A percentile compares a stretch with the other conserved stretches of the same genome.
phyloP scores from a whole-genome alignment of 2,113 vertebrate species.

The Suncus etruscus region DNA sequence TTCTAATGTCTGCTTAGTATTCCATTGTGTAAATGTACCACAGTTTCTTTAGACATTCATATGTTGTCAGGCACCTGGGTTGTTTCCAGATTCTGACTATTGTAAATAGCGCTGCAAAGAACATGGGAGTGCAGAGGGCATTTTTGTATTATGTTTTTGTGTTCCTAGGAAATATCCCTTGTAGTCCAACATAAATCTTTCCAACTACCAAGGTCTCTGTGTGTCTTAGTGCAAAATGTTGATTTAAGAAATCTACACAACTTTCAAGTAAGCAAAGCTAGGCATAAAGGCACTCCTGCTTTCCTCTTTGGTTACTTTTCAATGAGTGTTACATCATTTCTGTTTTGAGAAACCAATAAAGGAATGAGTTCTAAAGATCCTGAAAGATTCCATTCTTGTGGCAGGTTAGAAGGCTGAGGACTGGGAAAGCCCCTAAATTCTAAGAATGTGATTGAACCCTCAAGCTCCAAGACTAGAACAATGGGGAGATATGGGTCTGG shows the following conservation, averaged over 20 bases:
- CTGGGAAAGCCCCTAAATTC: neutral
- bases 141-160: no score
- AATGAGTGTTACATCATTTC: neutral
- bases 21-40: no score
- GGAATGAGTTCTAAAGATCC: neutral
- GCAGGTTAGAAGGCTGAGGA: neutral
- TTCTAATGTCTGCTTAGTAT: no score
- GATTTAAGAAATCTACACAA: neutral
- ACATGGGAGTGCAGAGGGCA: no score
- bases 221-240: neutral
- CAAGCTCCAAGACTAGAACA: no score
- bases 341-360: neutral
- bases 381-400: neutral
- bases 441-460: neutral
- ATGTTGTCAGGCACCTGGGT: no score
- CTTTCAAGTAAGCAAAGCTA: neutral
- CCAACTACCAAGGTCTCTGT: neutral
- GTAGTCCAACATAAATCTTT: neutral
- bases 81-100: no score
- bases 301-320: neutral
- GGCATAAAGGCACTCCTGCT: neutral
- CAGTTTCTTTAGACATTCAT: no score
- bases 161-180: no score
- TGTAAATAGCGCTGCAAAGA: no score
- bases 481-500: no score